Percentiles rank a stretch among this genome's conserved stretches.
These are phyloP conservation scores for Delphinus delphis DNA, from an alignment of 2,113 vertebrate species.

Conservation along the genomic window DNA sequence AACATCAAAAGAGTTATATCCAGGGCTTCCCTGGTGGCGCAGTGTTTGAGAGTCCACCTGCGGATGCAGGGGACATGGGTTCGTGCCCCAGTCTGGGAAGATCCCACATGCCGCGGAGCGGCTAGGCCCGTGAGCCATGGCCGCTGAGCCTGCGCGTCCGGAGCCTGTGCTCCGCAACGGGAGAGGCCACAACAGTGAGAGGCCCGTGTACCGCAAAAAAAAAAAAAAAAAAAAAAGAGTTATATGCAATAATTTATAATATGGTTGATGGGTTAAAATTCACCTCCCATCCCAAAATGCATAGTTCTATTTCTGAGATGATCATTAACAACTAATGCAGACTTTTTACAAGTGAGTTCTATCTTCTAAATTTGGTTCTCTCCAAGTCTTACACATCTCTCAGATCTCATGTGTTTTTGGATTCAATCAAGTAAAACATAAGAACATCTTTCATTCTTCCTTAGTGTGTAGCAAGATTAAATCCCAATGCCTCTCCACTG, in stretches of 20 bases:
- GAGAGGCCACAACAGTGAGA: too few species aligned
- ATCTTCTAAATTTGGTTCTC: not conserved
- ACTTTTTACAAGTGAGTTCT: not conserved
- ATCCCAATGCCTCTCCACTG: not conserved
- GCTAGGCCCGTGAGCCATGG: too few species aligned
- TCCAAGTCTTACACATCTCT: not conserved
- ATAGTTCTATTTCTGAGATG: not conserved
- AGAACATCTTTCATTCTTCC: not conserved
- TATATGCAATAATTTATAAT: not conserved
- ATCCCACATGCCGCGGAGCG: too few species aligned
- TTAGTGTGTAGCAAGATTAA: not conserved
- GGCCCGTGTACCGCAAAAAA: too few species aligned
- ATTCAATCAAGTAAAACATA: not conserved
- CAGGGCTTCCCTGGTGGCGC: not conserved
- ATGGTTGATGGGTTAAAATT: not conserved
- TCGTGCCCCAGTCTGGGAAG: too few species aligned
- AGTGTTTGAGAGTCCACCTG: too few species aligned
- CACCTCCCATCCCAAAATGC: not conserved
- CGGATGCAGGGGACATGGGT: too few species aligned
- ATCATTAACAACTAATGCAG: not conserved
- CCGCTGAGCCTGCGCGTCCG: too few species aligned
- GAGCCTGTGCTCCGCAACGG: too few species aligned
- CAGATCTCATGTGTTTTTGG: not conserved
- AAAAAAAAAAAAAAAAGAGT: not conserved
- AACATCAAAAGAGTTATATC: constrained; percentile 18